Base-by-base conservation (phyloP, 1,140 invertebrate species). In the Teleopsis dalmanni region DNA sequence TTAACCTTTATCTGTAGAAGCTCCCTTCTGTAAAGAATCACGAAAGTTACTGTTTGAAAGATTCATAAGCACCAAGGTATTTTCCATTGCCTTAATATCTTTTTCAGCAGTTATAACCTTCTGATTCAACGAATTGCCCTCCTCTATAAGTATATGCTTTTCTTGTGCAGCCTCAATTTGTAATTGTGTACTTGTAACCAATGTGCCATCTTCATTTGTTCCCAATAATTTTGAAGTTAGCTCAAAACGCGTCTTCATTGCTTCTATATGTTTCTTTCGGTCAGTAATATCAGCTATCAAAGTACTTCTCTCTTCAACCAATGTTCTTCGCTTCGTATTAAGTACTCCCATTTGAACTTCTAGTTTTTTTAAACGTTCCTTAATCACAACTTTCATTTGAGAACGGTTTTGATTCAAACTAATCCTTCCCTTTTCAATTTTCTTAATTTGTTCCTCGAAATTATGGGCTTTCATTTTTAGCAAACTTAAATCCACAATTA, bases 61-160 rank as follows among this genome's bases (percentile, higher is more conserved):
- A 51, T 81, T 83, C 0, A 85, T 71, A n/a, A 84, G 63, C 22
- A 76, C 75, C 21, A 85, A 57, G 0, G 83, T 85, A 56, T 84
- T 85, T 59, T 86, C 83, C 73, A 85, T 76, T 3, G 81, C 82
- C 14, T 77, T 66, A 47, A 85, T 81, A 57, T 85, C 83, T 34
- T 78, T 68, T 60, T 86, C 83, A 2, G 78, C 76, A 57, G 78
- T 81, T 25, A 76, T 63, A 3, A 86, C 82, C 43, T 78, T 76
- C 6, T 73, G 73, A 55, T 86, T 83, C 29, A 85, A 64, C 14
- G 77, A 62, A 55, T 83, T 80, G 2, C 84, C 83, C 54, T 81
- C 73, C 49, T 84, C 76, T 53, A 81, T 75, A 3, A 85, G 56
- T 43, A 81, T 59, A 48, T 76, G 77, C 14, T 77, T 79, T 51